Base-by-base conservation (phyloP, 1,140 invertebrate species). In the Periplaneta americana region DNA sequence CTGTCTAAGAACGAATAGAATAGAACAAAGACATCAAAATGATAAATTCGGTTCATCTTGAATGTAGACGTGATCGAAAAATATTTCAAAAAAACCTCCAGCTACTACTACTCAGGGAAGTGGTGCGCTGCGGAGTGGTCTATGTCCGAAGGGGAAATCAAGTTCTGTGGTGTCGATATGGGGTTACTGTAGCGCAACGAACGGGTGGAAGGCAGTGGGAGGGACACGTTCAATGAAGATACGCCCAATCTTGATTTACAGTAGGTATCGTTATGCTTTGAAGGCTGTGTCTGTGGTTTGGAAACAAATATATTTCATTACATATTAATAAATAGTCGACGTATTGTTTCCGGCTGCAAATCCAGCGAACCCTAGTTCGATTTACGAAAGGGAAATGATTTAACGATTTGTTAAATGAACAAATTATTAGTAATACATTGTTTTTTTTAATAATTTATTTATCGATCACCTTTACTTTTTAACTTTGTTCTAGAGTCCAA, bases 21-120 rank as follows among this genome's bases (percentile, higher is more conserved):
- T 82, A 85, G 87, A 88, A 88, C 87, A 86, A 87, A 88, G 87
- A 87, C 87, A 87, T 88, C 87, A 88, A 87, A 86, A 88, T 88
- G 87, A 88, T 87, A 85, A 85, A 88, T 88, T 86, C 84, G 85
- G 86, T 87, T 87, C 87, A 87, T 88, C 87, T 87, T 86, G 86
- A 87, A 85, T 86, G 85, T 84, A 85, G 86, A 86, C 87, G 86
- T 87, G 86, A 87, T 87, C 86, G 86, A 87, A 86, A 85, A 85
- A 87, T 88, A 88, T 88, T 87, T 88, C 85, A 87, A 57, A 75
- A n/a, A 37, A 32, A 37, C 34, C 33, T 66, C 48, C 48, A n/a
- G 48, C 48, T 66, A 66, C 48, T 11, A 5, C 48, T 66, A 6
- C n/a, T 66, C 22, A 66, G 48, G 22, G 48, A 66, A 66, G 11